Evolutionary conservation across 1,140 invertebrate genomes (phyloP), one percentile per base, ranked within the genome.

Genomic region (Aphidius ervi): DNA sequence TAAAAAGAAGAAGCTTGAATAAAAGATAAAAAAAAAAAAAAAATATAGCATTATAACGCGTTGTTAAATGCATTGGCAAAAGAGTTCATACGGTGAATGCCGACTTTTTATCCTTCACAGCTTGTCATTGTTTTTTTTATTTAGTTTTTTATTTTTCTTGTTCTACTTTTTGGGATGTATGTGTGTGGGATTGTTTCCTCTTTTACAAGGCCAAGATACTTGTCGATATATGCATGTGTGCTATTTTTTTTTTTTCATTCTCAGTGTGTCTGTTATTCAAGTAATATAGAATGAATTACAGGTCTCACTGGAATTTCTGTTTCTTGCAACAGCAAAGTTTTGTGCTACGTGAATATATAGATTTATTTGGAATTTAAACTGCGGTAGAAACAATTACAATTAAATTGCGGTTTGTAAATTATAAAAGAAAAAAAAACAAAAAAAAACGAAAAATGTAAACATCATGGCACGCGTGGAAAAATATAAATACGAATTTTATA

Each of bases 381-480:
- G 69, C 70, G 64, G 71, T 71, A 77, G 52, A 54, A 54, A 54
- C 77, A 77, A 80, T 80, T 80, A 78, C 76, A 79, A 78, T 80
- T 80, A 80, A 54, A 78, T 73, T 75, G 74, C 71, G 72, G 74
- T 79, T 77, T 78, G 76, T 74, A 73, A 78, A 78, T 78, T 76
- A 74, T 70, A 71, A 70, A 74, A 77, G 71, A 71, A 70, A 60
- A 47, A 45, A 3, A 31, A 23, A 23, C 23, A 23, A 23, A 31
- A 31, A 31, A 31, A 31, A 3, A 31, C 4, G 16, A 16, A 16
- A 31, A 3, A 31, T 31, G 4, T 31, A 31, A 31, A 31, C 23
- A 31, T 31, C 45, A 68, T 67, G 67, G 70, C 73, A 71, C 70
- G 71, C 73, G 49, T 52, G 58, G 61, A 48, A 63, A 54, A 60